Evolutionary conservation across 2,888 invertebrate species (phyloP).

Genomic region (Phalangium opilio): DNA sequence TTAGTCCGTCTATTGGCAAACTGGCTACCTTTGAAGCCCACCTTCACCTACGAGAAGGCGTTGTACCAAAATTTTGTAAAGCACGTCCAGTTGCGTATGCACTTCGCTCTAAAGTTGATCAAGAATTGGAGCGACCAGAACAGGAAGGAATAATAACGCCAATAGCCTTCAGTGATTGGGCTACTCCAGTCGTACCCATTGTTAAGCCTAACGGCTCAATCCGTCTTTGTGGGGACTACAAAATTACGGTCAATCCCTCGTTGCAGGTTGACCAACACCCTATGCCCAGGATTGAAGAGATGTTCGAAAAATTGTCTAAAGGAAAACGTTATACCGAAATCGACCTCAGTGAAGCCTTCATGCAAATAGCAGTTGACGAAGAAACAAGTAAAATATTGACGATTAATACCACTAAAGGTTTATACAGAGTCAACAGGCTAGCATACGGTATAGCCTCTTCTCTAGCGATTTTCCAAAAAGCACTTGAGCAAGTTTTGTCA

Average conservation of each 20-base stretch:
- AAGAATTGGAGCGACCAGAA: too few species aligned
- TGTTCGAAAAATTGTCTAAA: conserved; percentile 19
- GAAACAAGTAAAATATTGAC: conserved; percentile 21
- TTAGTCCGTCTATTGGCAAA: too few species aligned
- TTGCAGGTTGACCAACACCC: conserved; percentile 24
- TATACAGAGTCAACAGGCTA: conserved; percentile 22
- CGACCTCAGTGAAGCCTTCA: conserved; percentile 27
- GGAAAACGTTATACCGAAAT: conserved; percentile 27
- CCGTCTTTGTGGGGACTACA: conserved; percentile 28
- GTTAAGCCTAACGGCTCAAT: neutral
- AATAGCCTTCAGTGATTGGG: too few species aligned
- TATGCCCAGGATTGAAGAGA: conserved; percentile 20
- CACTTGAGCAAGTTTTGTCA: too few species aligned
- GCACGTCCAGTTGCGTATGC: too few species aligned
- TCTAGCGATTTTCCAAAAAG: conserved; percentile 26
- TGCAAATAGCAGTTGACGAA: conserved; percentile 26
- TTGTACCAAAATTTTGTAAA: too few species aligned
- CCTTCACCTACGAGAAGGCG: too few species aligned
- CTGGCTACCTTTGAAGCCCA: too few species aligned
- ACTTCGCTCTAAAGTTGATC: too few species aligned
- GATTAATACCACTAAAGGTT: conserved; percentile 24
- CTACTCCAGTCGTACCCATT: too few species aligned
- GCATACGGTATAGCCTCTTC: conserved; percentile 29
- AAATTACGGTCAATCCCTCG: conserved; percentile 21
- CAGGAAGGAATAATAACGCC: too few species aligned